Evolutionary conservation across 2,113 vertebrate species (phyloP), one percentile per base, ranked within the genome.

Genomic region (Phycodurus eques): DNA sequence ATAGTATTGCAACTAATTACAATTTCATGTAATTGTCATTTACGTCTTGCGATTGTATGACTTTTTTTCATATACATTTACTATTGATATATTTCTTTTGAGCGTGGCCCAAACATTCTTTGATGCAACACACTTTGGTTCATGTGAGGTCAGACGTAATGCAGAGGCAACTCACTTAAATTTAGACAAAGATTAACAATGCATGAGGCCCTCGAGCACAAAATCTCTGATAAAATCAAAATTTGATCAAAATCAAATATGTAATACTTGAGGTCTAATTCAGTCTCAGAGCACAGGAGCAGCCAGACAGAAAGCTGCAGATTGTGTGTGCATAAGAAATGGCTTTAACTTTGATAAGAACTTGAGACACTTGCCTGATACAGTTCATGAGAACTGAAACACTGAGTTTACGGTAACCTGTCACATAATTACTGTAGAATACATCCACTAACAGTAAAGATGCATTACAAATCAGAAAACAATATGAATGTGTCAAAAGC

Each of bases 61-160:
- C 5, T 5, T 51, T 17, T 4, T 51, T 51, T 51, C 0, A 17
- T 17, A 5, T 51, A 27, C 27, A 27, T 27, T 27, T 27, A 27
- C 27, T 27, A 27, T 27, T 27, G 27, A 27, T 27, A 27, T 27
- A 27, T 27, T 27, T 27, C 1, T 1, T 27, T 27, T 27, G 27
- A 27, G 27, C 27, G 27, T 27, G 27, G 27, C 27, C 27, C 27
- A 27, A 27, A 27, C 27, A 27, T 53, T 20, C 7, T 17, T 20
- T 20, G 7, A 7, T 53, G 20, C 19, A 53, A 77, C 74, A 14
- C 60, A 71, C 70, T 39, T 70, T 70, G 49, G 61, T 72, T 81
- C 66, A 59, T 67, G 72, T 71, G 56, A 51, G 65, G 72, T 74
- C 73, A 78, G 75, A 72, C 71, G 63, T 77, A 67, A 67, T 57